Conservation (phyloP, 2,888 invertebrate species). For the Pristionchus fissidentatus region DNA sequence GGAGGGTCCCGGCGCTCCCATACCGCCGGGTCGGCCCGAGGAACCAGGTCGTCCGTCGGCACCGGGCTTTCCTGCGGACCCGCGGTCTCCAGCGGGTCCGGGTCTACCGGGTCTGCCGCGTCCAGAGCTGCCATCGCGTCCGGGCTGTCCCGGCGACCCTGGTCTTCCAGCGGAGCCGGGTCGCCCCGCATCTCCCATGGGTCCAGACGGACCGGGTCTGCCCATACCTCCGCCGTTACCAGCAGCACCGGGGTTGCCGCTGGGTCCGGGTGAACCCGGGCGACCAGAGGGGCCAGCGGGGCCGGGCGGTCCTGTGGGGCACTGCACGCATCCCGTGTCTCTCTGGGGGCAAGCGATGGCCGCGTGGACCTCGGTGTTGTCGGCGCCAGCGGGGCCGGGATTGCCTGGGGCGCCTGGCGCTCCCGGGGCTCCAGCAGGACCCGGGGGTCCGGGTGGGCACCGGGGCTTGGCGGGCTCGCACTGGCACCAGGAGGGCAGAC, state of each 20-base stretch:
- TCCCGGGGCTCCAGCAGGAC: conserved; percentile 58
- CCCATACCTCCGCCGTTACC: conserved; percentile 62
- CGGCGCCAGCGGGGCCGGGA: conserved; percentile 20
- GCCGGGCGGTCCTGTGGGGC: conserved; percentile 68
- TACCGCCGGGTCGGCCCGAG: conserved; percentile 13
- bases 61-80: conserved; percentile 58
- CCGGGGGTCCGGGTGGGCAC: conserved; percentile 69
- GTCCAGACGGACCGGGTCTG: conserved; percentile 63
- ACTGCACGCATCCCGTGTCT: conserved; percentile 65
- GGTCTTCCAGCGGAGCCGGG: conserved; percentile 66
- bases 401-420: conserved; percentile 60
- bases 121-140: conserved; percentile 61
- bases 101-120: conserved; percentile 59
- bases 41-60: conserved; percentile 26
- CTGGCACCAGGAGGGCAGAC: conserved; percentile 68
- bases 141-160: conserved; percentile 66
- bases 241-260: conserved; percentile 66
- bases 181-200: conserved; percentile 50
- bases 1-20: conserved; percentile 31
- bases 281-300: conserved; percentile 59
- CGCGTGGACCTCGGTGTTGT: conserved; percentile 55
- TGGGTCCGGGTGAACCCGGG: conserved; percentile 64
- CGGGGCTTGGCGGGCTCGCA: conserved; percentile 62
- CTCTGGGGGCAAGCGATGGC: conserved; percentile 64
- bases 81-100: conserved; percentile 61